phyloP scores from a whole-genome alignment of 2,888 invertebrate genomes.

The Trypoxylon attenuatum region DNA sequence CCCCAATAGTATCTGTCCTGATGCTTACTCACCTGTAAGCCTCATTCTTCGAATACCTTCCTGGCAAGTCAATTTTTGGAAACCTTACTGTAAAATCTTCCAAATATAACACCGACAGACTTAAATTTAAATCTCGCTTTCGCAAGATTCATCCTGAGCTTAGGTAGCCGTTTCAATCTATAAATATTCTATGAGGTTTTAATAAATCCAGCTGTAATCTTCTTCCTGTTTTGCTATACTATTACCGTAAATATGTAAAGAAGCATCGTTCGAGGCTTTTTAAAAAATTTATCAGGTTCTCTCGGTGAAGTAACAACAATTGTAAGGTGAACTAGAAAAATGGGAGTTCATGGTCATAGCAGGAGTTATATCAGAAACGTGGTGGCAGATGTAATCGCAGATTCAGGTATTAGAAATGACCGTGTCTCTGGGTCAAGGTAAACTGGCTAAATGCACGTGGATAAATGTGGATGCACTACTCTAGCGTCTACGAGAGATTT shows the following conservation, averaged over 20 bases:
- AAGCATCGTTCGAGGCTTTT: no score
- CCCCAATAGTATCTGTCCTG: slow-evolving; percentile 4
- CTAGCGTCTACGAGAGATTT: background rate
- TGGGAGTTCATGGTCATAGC: no score
- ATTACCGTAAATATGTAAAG: no score
- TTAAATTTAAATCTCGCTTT: no score
- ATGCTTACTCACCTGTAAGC: no score
- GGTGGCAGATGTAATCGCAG: slow-evolving; percentile 54
- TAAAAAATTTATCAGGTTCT: no score
- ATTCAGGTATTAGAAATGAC: slow-evolving; percentile 52
- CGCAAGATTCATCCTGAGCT: background rate
- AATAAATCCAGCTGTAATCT: background rate
- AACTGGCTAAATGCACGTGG: slow-evolving; percentile 57
- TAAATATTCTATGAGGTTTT: background rate
- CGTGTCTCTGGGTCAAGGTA: slow-evolving; percentile 68
- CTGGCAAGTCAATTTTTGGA: no score
- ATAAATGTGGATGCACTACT: slow-evolving; percentile 34
- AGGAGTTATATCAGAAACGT: slow-evolving; percentile 52
- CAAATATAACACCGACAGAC: background rate
- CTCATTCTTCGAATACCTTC: no score
- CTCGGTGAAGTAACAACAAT: no score
- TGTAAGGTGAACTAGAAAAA: no score
- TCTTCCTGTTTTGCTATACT: background rate
- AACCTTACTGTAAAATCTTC: no score
- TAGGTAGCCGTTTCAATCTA: background rate